Base-by-base conservation (phyloP, 64 coral and sea anemone genomes). In the Actinia equina region DNA sequence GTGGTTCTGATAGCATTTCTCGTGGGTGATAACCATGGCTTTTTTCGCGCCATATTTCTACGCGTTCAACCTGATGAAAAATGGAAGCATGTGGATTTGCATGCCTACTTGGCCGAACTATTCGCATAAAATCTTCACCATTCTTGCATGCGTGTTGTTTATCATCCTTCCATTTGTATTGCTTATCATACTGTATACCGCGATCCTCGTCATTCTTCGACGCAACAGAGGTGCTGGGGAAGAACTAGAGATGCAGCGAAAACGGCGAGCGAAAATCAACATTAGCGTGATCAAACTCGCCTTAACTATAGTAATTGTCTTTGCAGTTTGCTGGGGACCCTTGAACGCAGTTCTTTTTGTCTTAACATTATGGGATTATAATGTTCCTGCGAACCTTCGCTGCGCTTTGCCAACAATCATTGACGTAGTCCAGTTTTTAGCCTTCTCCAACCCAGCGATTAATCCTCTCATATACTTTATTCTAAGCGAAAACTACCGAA, bases 31-130 rank as follows among this genome's bases (percentile, higher is more conserved):
- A 15, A 42, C 90, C 6, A 82, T 82, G 22, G 90, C 77, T 12
- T 52, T 87, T 42, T 79, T 86, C 59, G 16, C 84, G 13, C 90
- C 90, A 41, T 91, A 91, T 67, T 52, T 91, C 27, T 65, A 63
- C 30, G 17, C 43, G 74, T 56, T 80, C 18, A n/a, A 87, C 67
- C 20, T 87, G 51, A 27, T 44, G 22, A 87, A 19, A 8, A 5
- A 0, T 7, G 60, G 42, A 74, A 74, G 42, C 20, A 74, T 64
- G n/a, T 59, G 19, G 22, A 5, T 87, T 11, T 89, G 87, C 44
- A 11, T 30, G n/a, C 20, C n/a, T 1, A 71, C 44, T 8, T 89
- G 88, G 88, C 20, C 12, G 63, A 6, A 11, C 12, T 20, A 25
- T 27, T 69, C 59, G 4, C 59, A 89, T 49, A 82, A 53, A 18